A percentile compares a stretch with the other conserved stretches of the same genome.
Evolutionary conservation across 2,113 vertebrate genomes (phyloP).

Genomic region (Synchiropus splendidus): DNA sequence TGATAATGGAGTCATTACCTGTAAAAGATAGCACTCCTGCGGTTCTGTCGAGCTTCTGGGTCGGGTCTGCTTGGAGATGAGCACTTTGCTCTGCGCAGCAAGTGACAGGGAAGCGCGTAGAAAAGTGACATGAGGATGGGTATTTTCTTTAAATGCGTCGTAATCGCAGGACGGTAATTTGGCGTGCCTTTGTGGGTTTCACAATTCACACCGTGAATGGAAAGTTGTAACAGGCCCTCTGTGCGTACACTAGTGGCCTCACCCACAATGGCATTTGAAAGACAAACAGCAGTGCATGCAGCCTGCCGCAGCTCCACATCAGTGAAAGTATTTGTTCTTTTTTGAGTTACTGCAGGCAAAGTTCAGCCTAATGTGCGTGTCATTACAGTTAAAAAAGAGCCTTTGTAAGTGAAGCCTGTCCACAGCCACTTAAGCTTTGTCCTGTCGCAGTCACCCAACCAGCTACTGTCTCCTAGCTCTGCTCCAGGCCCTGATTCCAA

Average conservation of each 20-base stretch:
- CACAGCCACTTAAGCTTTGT: too few species aligned
- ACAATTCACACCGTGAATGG: slow-evolving; percentile 44
- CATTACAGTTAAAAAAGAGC: slow-evolving; percentile 46
- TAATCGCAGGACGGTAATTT: slow-evolving; percentile 43
- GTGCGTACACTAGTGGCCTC: slow-evolving; percentile 45
- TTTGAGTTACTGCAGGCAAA: slow-evolving; percentile 35
- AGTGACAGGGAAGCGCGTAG: too few species aligned
- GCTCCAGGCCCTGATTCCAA: too few species aligned
- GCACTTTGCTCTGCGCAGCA: too few species aligned
- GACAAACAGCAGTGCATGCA: slow-evolving; percentile 50
- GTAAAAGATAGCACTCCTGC: slow-evolving; percentile 58
- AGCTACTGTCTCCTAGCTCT: too few species aligned
- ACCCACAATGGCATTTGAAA: slow-evolving; percentile 49
- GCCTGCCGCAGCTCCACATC: slow-evolving; percentile 20
- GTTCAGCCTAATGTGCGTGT: slow-evolving; percentile 51
- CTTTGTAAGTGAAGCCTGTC: slow-evolving; percentile 29
- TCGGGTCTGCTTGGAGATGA: too few species aligned
- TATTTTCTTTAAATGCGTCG: neutral
- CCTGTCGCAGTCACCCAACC: too few species aligned
- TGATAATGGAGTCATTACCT: slow-evolving; percentile 66
- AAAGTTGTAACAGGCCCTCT: slow-evolving; percentile 49
- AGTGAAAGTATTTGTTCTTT: slow-evolving; percentile 43
- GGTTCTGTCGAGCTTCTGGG: slow-evolving; percentile 18
- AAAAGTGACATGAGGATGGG: neutral
- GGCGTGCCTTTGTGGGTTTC: slow-evolving; percentile 42